phyloP scores from a whole-genome alignment of 2,797 vertebrate species.

The Erethizon dorsatum region DNA sequence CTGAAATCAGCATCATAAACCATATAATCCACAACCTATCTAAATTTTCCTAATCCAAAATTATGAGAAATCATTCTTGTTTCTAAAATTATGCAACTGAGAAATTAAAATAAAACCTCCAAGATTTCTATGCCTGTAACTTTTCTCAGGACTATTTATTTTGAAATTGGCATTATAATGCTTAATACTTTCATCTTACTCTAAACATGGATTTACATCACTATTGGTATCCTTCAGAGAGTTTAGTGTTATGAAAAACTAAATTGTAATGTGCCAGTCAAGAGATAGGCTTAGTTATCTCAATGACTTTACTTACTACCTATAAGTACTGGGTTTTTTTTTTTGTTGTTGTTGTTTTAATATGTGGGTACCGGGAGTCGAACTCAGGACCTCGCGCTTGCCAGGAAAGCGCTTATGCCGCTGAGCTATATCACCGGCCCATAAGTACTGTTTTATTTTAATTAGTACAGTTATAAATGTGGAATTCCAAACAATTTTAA shows the following conservation, averaged over 20 bases:
- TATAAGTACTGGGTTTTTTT: not conserved
- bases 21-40: not conserved
- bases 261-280: not conserved
- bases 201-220: not conserved
- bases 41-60: not conserved
- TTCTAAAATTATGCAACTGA: constrained; percentile 22
- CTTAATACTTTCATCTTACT: constrained; percentile 20
- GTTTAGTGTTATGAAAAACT: constrained; percentile 18
- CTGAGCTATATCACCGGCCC: too few species aligned
- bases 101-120: constrained; percentile 28
- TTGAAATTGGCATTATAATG: not conserved
- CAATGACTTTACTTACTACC: not conserved
- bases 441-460: constrained; percentile 16
- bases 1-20: constrained; percentile 49
- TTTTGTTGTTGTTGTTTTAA: not conserved
- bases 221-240: not conserved
- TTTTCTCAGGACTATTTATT: constrained; percentile 24
- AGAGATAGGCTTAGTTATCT: not conserved
- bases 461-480: constrained; percentile 18
- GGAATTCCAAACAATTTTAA: constrained; percentile 27
- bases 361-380: too few species aligned
- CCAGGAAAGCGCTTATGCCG: too few species aligned
- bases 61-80: not conserved
- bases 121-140: not conserved
- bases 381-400: too few species aligned